phyloP scores from a whole-genome alignment of 2,888 invertebrate species.

The Latrodectus hesperus region DNA sequence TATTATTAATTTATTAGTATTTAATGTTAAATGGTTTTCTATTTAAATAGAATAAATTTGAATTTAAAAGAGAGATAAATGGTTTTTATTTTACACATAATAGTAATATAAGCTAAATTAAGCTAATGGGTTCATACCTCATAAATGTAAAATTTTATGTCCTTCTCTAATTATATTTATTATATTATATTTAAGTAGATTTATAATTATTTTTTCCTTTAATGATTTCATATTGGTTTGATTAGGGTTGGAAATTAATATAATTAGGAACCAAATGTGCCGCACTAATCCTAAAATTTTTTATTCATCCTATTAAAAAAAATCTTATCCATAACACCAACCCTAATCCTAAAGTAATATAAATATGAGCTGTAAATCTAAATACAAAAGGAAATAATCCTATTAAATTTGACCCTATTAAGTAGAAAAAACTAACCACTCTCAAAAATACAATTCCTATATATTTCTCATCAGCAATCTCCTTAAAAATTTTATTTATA shows the following conservation, averaged over 20 bases:
- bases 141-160: slow-evolving; percentile 12
- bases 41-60: too few species aligned
- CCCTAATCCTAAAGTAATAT: slow-evolving; percentile 79
- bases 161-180: background rate
- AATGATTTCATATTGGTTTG: slow-evolving; percentile 29
- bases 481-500: slow-evolving; percentile 39
- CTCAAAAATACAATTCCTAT: slow-evolving; percentile 6
- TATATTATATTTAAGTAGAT: slow-evolving; percentile 1
- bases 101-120: slow-evolving; percentile 33
- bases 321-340: slow-evolving; percentile 80
- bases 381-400: slow-evolving; percentile 84
- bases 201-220: background rate
- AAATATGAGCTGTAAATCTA: slow-evolving; percentile 81
- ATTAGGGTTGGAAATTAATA: slow-evolving; percentile 33
- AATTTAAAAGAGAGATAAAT: too few species aligned
- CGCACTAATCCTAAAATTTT: slow-evolving; percentile 81
- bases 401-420: slow-evolving; percentile 82
- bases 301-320: slow-evolving; percentile 82
- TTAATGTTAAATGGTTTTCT: too few species aligned
- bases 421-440: slow-evolving; percentile 77
- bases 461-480: background rate
- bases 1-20: too few species aligned
- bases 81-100: too few species aligned
- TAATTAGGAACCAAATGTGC: slow-evolving; percentile 81
- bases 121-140: slow-evolving; percentile 58